phyloP scores from a whole-genome alignment of 1,140 invertebrate species.

The Pantala flavescens region DNA sequence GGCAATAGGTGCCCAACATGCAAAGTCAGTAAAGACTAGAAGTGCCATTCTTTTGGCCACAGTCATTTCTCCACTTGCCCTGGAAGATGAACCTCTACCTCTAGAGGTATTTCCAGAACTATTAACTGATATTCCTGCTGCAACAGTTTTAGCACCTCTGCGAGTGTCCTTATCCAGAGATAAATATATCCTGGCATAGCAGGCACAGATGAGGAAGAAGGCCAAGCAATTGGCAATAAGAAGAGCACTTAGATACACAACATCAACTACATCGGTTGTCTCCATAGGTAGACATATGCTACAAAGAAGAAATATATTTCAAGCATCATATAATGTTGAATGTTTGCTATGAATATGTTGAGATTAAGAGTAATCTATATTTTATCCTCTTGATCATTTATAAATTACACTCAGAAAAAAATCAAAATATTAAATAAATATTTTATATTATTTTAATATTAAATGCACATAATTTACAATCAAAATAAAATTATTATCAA shows the following conservation, averaged over 20 bases:
- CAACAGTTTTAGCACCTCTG: slow-evolving; percentile 34
- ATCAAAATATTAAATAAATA: too few species aligned
- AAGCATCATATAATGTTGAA: too few species aligned
- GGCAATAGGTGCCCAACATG: slow-evolving; percentile 48
- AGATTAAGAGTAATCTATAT: too few species aligned
- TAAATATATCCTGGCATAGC: slow-evolving; percentile 44
- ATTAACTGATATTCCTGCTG: not conserved
- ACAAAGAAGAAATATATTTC: too few species aligned
- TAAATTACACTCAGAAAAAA: too few species aligned
- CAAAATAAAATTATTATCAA: too few species aligned
- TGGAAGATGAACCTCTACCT: not conserved
- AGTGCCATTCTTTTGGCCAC: slow-evolving; percentile 53
- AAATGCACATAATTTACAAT: too few species aligned
- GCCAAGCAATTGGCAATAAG: slow-evolving; percentile 40
- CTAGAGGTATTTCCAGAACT: not conserved
- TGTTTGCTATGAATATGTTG: too few species aligned
- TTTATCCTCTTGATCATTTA: too few species aligned
- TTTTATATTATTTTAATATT: too few species aligned
- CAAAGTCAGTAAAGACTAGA: slow-evolving; percentile 54
- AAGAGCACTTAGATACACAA: slow-evolving; percentile 41
- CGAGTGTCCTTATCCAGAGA: slow-evolving; percentile 26
- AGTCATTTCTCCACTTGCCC: slow-evolving; percentile 23
- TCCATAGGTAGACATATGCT: slow-evolving; percentile 68
- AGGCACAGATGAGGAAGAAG: slow-evolving; percentile 41
- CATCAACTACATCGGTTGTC: slow-evolving; percentile 46